Evolutionary conservation across 2,797 vertebrate species (phyloP).

Genomic region (Tauraco hartlaubi): DNA sequence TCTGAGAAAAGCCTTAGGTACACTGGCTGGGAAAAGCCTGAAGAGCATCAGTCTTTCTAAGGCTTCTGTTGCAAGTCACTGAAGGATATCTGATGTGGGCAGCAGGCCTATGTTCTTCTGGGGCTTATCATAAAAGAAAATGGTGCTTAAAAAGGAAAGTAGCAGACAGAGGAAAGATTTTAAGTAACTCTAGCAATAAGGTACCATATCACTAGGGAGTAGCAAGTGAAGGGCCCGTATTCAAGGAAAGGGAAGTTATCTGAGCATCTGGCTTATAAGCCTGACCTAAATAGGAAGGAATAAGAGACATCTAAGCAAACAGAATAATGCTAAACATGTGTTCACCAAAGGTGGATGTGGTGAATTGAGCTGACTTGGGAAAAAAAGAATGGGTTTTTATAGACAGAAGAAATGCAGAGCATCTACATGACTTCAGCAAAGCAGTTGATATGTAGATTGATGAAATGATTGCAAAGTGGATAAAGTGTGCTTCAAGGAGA

Average conservation of each 20-base stretch:
- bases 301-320: not conserved
- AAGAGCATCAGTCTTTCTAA: not conserved
- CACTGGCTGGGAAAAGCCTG: not conserved
- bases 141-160: not conserved
- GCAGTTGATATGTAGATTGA: not conserved
- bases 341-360: not conserved
- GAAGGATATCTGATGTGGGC: not conserved
- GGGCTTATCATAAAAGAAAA: not conserved
- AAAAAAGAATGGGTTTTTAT: not conserved
- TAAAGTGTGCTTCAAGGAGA: not conserved
- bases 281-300: not conserved
- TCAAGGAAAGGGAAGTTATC: not conserved
- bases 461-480: not conserved
- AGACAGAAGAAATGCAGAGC: not conserved
- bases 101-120: not conserved
- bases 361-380: not conserved
- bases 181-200: not conserved
- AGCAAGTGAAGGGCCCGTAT: not conserved
- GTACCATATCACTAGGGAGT: not conserved
- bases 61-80: not conserved
- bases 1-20: not conserved
- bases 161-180: not conserved
- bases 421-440: not conserved
- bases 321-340: not conserved
- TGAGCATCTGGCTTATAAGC: not conserved